Evolutionary conservation across 2,113 vertebrate genomes (phyloP), one percentile per base, ranked within the genome.

Genomic region (Crypturellus undulatus): DNA sequence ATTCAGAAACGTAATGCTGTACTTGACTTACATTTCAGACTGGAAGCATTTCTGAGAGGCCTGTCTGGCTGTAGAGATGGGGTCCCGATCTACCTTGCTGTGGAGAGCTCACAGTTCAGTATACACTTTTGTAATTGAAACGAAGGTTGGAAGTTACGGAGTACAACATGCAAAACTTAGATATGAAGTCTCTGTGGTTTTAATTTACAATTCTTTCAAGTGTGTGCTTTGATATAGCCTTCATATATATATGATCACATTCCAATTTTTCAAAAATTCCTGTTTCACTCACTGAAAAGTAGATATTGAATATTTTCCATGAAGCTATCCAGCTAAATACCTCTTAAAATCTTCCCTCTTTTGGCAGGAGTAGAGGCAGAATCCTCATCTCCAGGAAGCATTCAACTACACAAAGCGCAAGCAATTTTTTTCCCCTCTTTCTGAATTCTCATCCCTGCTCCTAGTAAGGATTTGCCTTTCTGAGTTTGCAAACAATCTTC

Each of bases 221-320:
- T 30, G 15, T 49, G 17, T 18, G 4, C 20, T 65, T 87, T 59
- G 26, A 32, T 69, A 40, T 28, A 77, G 40, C 21, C 45, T 17
- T 77, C 52, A 36, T 3, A 36, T 30, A 38, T 36, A 38, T 36
- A 52, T 17, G 13, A 77, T 56, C 59, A 89, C 36, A 63, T 34
- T 42, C 62, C 36, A 73, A 0, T 92, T 86, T 87, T 79, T 63
- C 59, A 82, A 42, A 85, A 85, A 81, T 22, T 20, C 4, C 0
- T 64, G 5, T 14, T 59, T 94, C 42, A 32, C 82, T 63, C 59
- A 73, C 42, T 47, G 30, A 42, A 11, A n/a, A 65, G 25, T 15
- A 71, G 62, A 58, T 26, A 82, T 12, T 20, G 67, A 89, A 36
- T 51, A 70, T 85, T 89, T 92, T 87, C 79, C 86, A 75, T 30